phyloP scores from a whole-genome alignment of 1,140 invertebrate genomes.

The Euglossa dilemma region DNA sequence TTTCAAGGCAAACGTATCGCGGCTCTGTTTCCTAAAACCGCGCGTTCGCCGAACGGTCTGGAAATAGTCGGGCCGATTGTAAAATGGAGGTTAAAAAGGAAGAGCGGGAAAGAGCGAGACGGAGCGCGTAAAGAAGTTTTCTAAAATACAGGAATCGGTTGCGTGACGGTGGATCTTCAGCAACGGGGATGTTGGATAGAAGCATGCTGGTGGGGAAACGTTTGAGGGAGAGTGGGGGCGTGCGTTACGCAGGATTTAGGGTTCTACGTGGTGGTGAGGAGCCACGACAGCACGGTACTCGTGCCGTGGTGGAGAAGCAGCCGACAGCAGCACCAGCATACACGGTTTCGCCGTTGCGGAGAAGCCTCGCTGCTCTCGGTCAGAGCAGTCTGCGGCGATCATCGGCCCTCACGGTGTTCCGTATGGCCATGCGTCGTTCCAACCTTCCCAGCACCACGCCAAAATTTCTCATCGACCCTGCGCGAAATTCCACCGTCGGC shows the following conservation, averaged over 20 bases:
- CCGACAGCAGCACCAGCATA: slow-evolving; percentile 39
- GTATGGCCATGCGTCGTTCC: slow-evolving; percentile 69
- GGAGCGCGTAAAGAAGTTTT: background rate
- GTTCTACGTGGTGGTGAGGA: slow-evolving; percentile 65
- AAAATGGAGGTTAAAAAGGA: background rate
- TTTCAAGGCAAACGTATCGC: background rate
- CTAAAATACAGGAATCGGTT: slow-evolving; percentile 28
- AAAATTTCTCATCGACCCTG: slow-evolving; percentile 32
- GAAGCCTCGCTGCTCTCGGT: slow-evolving; percentile 51
- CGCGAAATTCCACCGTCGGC: slow-evolving; percentile 35
- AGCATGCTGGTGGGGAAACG: slow-evolving; percentile 51
- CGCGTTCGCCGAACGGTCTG: background rate
- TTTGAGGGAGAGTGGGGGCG: slow-evolving; percentile 61
- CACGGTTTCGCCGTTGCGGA: slow-evolving; percentile 57
- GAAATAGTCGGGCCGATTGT: background rate
- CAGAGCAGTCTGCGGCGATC: slow-evolving; percentile 60
- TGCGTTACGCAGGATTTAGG: slow-evolving; percentile 67
- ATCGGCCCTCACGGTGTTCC: slow-evolving; percentile 60
- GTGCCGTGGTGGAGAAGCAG: slow-evolving; percentile 44
- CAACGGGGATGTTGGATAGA: slow-evolving; percentile 50
- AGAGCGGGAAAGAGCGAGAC: background rate
- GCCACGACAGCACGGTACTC: slow-evolving; percentile 34
- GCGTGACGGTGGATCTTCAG: slow-evolving; percentile 48
- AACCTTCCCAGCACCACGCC: slow-evolving; percentile 16
- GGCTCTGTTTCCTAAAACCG: no score